These are phyloP conservation scores for Ormia ochracea DNA, from an alignment of 2,888 invertebrate genomes.

Conservation along the genomic window DNA sequence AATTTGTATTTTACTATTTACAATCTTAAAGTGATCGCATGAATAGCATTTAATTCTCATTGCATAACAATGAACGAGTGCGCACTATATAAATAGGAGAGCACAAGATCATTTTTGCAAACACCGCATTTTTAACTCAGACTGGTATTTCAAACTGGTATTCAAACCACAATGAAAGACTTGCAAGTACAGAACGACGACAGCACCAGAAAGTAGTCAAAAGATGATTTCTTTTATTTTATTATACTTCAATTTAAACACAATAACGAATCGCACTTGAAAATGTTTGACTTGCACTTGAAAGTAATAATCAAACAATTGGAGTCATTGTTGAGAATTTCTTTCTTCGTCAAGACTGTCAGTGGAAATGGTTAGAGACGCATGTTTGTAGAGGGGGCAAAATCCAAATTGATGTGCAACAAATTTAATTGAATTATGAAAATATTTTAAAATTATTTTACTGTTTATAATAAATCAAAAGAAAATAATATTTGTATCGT, in stretches of 20 bases:
- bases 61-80: slow-evolving; percentile 17
- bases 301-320: slow-evolving; percentile 5
- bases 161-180: slow-evolving; percentile 6
- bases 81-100: not conserved
- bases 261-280: slow-evolving; percentile 34
- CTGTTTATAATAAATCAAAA: too few species aligned
- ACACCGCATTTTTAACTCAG: slow-evolving; percentile 17
- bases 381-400: not conserved
- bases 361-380: too few species aligned
- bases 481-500: too few species aligned
- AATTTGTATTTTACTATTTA: slow-evolving; percentile 17
- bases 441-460: not conserved
- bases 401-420: not conserved
- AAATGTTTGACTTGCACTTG: not conserved
- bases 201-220: not conserved
- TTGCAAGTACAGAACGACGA: not conserved
- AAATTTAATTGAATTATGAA: slow-evolving; percentile 15
- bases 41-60: slow-evolving; percentile 19
- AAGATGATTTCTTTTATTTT: not conserved
- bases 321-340: slow-evolving; percentile 5
- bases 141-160: not conserved
- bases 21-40: slow-evolving; percentile 17
- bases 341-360: too few species aligned
- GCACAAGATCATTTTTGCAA: not conserved
- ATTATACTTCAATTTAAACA: slow-evolving; percentile 5